These are phyloP conservation scores for Drosophila meridiana DNA, from an alignment of 2,888 invertebrate species.

Conservation along the genomic window DNA sequence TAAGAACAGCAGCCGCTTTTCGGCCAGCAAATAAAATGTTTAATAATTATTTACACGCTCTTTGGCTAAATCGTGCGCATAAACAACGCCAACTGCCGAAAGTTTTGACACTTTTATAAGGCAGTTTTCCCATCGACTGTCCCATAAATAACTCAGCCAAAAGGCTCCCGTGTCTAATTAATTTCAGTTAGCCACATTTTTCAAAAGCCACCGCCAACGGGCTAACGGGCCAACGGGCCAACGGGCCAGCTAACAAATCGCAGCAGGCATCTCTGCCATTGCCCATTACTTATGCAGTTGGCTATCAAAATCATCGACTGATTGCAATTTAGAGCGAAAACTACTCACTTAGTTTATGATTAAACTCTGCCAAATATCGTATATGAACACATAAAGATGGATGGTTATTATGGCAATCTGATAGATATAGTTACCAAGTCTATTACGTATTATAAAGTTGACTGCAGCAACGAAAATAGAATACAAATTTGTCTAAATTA, in stretches of 20 bases:
- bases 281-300: conserved; percentile 50
- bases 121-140: conserved; percentile 69
- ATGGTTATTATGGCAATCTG: neutral
- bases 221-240: conserved; percentile 47
- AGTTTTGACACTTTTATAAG: conserved; percentile 81
- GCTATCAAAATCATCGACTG: conserved; percentile 49
- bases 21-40: conserved; percentile 37
- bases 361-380: conserved; percentile 7
- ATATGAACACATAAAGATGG: conserved; percentile 2
- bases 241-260: conserved; percentile 29
- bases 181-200: conserved; percentile 53
- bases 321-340: conserved; percentile 50
- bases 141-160: conserved; percentile 77
- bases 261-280: conserved; percentile 44
- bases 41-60: conserved; percentile 72
- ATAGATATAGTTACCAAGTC: neutral
- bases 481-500: neutral
- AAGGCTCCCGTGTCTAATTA: conserved; percentile 73
- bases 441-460: neutral
- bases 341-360: conserved; percentile 57
- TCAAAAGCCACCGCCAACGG: conserved; percentile 55
- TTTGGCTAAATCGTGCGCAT: conserved; percentile 65
- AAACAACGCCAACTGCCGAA: conserved; percentile 62
- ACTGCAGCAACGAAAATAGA: neutral
- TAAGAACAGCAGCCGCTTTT: conserved; percentile 24